A percentile compares a stretch with the other conserved stretches of the same genome.
Conservation (phyloP, 2,113 vertebrate genomes). For the Sphyrna mokarran region DNA sequence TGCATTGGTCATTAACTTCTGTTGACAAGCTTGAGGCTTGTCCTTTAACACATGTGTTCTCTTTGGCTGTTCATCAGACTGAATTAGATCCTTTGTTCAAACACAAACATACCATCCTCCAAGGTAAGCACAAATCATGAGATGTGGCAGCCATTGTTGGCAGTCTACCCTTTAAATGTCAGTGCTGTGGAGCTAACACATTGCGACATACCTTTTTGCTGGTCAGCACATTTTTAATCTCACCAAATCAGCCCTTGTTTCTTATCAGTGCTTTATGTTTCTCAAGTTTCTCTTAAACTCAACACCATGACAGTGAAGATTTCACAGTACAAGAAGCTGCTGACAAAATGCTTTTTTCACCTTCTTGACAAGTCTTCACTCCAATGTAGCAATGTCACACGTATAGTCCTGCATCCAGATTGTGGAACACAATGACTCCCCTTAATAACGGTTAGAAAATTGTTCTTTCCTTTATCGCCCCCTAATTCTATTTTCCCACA, state of each 20-base stretch:
- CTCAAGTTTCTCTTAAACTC: not conserved
- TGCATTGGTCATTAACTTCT: constrained; percentile 32
- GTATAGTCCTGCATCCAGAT: not conserved
- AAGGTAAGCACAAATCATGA: not conserved
- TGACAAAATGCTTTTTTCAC: not conserved
- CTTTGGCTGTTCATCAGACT: constrained; percentile 1
- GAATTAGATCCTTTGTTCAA: constrained; percentile 30
- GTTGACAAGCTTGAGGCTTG: constrained; percentile 19
- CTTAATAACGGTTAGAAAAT: not conserved
- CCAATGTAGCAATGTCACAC: not conserved
- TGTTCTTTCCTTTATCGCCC: not conserved
- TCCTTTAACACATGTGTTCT: constrained; percentile 28
- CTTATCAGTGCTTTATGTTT: not conserved
- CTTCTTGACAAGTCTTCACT: not conserved
- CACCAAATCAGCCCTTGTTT: not conserved
- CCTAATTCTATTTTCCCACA: not conserved
- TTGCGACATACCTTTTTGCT: not conserved
- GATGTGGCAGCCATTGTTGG: not conserved
- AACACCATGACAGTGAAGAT: not conserved
- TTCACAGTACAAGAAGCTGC: not conserved
- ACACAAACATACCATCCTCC: constrained; percentile 4
- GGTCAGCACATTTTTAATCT: not conserved
- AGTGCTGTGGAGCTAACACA: not conserved
- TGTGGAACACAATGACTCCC: not conserved
- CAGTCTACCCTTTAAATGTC: not conserved